Conservation (phyloP, 2,113 vertebrate genomes). For the Plotosus lineatus region DNA sequence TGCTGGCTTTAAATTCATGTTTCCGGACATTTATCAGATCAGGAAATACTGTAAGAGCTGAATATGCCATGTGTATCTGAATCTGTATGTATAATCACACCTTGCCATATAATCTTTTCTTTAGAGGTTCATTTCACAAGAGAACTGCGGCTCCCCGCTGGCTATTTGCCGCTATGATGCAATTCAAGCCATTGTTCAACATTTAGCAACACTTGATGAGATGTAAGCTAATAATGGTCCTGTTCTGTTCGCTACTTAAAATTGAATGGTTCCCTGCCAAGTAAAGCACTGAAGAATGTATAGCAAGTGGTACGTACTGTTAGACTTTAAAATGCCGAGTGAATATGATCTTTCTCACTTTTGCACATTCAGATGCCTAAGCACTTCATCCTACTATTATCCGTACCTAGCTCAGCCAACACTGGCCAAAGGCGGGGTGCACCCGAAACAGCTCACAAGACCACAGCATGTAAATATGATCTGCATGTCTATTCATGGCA, state of each 20-base stretch:
- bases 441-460: too few species aligned
- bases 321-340: background rate
- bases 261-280: background rate
- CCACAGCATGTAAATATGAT: too few species aligned
- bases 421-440: too few species aligned
- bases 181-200: slow-evolving; percentile 15
- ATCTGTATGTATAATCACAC: background rate
- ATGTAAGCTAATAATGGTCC: slow-evolving; percentile 2
- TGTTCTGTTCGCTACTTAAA: background rate
- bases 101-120: background rate
- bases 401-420: too few species aligned
- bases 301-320: background rate
- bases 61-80: background rate
- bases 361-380: too few species aligned
- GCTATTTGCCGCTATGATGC: slow-evolving; percentile 1
- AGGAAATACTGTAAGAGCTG: background rate
- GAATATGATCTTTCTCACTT: background rate
- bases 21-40: background rate
- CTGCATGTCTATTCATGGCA: too few species aligned
- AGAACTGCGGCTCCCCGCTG: background rate
- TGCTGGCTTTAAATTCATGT: background rate
- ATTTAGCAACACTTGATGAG: slow-evolving; percentile 7
- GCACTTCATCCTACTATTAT: too few species aligned
- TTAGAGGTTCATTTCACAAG: background rate
- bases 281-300: background rate